These are phyloP conservation scores for Hydra vulgaris DNA, from an alignment of 30 jellyfish, hydroid and myxozoan species.

Conservation along the genomic window DNA sequence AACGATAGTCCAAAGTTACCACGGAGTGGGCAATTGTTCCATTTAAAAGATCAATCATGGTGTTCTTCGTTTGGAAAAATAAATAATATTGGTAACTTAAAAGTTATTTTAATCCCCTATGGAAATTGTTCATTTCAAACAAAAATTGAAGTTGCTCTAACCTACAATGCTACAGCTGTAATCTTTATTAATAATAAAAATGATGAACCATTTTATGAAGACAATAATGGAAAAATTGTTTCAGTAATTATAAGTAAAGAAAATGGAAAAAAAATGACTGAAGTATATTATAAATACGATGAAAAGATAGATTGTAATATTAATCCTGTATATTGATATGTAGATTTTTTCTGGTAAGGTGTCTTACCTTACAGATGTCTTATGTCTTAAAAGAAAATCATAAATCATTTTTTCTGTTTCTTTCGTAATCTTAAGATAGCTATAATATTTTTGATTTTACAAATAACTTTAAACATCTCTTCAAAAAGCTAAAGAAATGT, in stretches of 20 bases:
- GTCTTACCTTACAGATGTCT: too few species aligned
- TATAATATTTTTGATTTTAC: too few species aligned
- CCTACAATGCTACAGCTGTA: conserved; percentile 79
- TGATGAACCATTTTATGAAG: conserved; percentile 7
- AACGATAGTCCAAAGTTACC: not conserved
- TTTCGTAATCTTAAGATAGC: too few species aligned
- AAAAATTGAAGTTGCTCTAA: conserved; percentile 49
- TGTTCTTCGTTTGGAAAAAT: not conserved
- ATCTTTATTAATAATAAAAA: conserved; percentile 36
- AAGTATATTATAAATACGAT: not conserved
- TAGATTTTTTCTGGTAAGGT: too few species aligned
- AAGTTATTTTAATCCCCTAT: conserved; percentile 64
- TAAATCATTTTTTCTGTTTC: too few species aligned
- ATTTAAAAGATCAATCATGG: conserved; percentile 6
- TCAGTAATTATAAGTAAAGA: conserved; percentile 46
- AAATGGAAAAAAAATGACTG: conserved; percentile 23
- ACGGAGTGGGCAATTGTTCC: conserved; percentile 2
- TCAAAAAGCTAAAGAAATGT: too few species aligned
- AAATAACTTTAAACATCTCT: too few species aligned
- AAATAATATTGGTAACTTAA: not conserved
- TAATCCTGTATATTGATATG: conserved; percentile 38
- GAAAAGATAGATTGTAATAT: conserved; percentile 24
- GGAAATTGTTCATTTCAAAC: conserved; percentile 41
- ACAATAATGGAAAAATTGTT: conserved; percentile 32
- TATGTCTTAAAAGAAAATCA: too few species aligned